Base-by-base conservation (phyloP, 1,140 invertebrate species). In the Macrocentrus cingulum region DNA sequence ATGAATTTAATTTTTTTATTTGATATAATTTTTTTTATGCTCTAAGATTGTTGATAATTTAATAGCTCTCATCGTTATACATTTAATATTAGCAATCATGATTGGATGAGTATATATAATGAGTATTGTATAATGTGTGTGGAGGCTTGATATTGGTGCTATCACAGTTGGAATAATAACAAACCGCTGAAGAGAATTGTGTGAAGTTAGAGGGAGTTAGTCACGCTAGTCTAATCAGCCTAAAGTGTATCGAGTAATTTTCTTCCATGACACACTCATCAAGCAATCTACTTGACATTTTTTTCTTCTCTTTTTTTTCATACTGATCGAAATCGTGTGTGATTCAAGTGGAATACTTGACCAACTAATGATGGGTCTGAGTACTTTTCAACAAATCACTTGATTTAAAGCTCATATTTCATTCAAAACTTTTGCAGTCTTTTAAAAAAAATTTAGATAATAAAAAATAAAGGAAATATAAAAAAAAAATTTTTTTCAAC, bases 181-280 rank as follows among this genome's bases (percentile, higher is more conserved):
- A 36, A 29, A 51, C 29, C 4, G 49, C 18, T 51, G 49, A 51
- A 50, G 1, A 29, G 32, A 34, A 19, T 34, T 9, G 15, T 6
- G n/a, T 29, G 29, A n/a, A 2, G 20, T 36, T 19, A 16, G 18
- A 15, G 13, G 34, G 16, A 36, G n/a, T 8, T 15, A 13, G 36
- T 51, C 49, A 51, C 49, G 49, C 29, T 13, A 49, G 49, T 2
- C 8, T 51, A 51, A 51, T 51, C 49, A 51, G 34, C 34, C 49
- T 51, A 51, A 36, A 51, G 16, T 34, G 49, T 51, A 16, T 6
- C 4, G 4, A 29, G 25, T 5, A 9, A 29, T 9, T 29, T 9
- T 19, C 8, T 52, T 20, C 16, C 18, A 41, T 23, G 50, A 41
- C 50, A 52, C 36, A 32, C 50, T 29, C 25, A 9, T 29, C 25